Evolutionary conservation across 2,113 vertebrate species (phyloP), one percentile per base, ranked within the genome.

Genomic region (Microcebus jonahi): DNA sequence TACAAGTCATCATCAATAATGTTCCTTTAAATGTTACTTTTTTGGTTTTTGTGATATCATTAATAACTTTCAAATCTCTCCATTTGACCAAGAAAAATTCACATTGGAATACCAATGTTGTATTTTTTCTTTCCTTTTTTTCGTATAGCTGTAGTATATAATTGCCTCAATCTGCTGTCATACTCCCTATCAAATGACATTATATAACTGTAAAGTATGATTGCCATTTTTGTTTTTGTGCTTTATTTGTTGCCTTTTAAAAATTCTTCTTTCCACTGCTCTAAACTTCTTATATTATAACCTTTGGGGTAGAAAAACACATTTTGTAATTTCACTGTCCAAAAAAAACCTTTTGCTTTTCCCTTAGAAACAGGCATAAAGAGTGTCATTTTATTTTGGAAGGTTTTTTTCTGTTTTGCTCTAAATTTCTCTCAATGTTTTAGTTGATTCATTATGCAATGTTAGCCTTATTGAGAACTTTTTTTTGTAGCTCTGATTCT

Each of bases 291-390:
- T 82, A 65, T 87, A 80, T 83, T 67, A 63, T 63, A 94, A 80
- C 31, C 9, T 79, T 79, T 42, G 36, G 8, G 59, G 11, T 70
- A 87, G 45, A 83, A 97, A 94, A 87, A 87, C 1, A 57, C 23
- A 59, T 87, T 86, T 91, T 59, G 29, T 82, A 94, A 94, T 81
- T 86, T 36, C 14, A 81, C 21, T 93, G 36, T 70, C 77, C 4
- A 80, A 92, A 95, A 42, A 84, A 95, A 94, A 88, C 0, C 8
- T 91, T 96, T 82, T 86, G 29, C 31, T 90, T 95, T 96, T 88
- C 15, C 8, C 45, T 93, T 90, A 39, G 34, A 88, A 83, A 75
- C 13, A 67, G 21, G 2, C 45, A 77, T 76, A 76, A 88, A 88
- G 29, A 85, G 0, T 95, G 34, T 71, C 83, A 94, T 84, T 92